phyloP scores from a whole-genome alignment of 1,140 invertebrate genomes.

The Drosophila miranda region DNA sequence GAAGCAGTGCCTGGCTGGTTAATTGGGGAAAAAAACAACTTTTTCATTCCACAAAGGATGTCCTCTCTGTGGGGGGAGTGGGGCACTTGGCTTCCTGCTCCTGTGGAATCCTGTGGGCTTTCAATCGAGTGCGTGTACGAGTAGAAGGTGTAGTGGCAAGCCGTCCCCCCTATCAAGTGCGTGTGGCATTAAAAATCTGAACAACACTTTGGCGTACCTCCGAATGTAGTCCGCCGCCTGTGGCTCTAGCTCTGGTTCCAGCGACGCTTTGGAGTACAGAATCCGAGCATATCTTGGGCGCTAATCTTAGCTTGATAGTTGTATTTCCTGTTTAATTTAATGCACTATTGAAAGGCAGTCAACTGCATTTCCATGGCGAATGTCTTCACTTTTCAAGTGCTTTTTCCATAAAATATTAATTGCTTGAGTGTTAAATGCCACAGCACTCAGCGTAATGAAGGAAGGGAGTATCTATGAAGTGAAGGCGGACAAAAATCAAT shows the following conservation, averaged over 20 bases:
- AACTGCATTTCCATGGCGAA: neutral
- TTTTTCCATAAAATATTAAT: conserved; percentile 22
- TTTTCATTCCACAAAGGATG: conserved; percentile 2
- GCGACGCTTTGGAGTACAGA: too few relatives aligned
- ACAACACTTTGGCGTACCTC: conserved; percentile 75
- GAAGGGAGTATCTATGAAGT: conserved; percentile 11
- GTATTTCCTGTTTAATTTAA: neutral
- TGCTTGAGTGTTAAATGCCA: conserved; percentile 50
- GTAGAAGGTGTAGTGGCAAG: too few relatives aligned
- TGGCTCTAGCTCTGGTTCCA: neutral
- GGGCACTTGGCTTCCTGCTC: too few relatives aligned
- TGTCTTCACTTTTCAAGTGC: conserved; percentile 16
- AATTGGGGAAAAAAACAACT: conserved; percentile 15
- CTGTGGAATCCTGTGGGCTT: too few relatives aligned
- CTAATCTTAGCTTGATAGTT: neutral
- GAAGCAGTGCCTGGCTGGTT: neutral
- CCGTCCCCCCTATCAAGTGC: neutral
- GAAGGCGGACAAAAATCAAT: conserved; percentile 61
- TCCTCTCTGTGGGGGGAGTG: neutral
- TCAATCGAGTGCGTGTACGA: neutral
- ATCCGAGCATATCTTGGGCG: too few relatives aligned
- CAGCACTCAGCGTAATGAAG: conserved; percentile 63
- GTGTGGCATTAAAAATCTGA: conserved; percentile 71
- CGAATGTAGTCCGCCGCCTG: conserved; percentile 31
- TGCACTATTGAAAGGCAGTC: neutral